Base-by-base conservation (phyloP, 2,888 invertebrate genomes). In the Mesorhabditis belari region DNA sequence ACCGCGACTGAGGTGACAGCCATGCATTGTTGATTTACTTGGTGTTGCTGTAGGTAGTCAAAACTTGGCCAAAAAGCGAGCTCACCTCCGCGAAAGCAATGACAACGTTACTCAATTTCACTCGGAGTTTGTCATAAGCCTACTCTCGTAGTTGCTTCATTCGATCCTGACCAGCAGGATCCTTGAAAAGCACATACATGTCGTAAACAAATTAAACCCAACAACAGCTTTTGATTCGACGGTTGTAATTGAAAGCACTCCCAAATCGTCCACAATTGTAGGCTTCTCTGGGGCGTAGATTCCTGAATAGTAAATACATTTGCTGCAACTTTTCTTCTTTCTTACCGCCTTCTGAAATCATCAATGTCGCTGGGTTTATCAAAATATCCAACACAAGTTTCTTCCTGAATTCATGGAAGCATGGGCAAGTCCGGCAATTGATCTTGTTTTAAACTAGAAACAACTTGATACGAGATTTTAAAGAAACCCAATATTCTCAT, bases 391-490 rank as follows among this genome's bases (percentile, higher is more conserved):
- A 82, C 71, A 92, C 91, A 19, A 92, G 83, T 58, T 87, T 85
- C 0, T 87, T 86, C 77, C 90, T 90, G 71, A 88, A 86, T 61
- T 92, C 89, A 55, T 89, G 55, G 98, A 90, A 0, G 93, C 90
- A 78, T 92, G 89, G 79, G 94, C 91, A 81, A 98, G 86, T 3
- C 95, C 94, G 3, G 91, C 85, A 0, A 92, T 88, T 0, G 96
- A 94, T 82, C 90, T 90, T 81, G 92, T 90, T 82, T 92, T 93
- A 59, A 73, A 71, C 64, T 63, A 21, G 28, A 60, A 54, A 51
- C 9, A 19, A 6, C 44, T 44, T 44, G 12, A n/a, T 44, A 2
- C 12, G 44, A n/a, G n/a, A 44, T 12, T 17, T n/a, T 17, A 44
- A 44, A 17, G 44, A 44, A 12, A 12, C 49, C 5, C 5, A 3